A percentile compares a stretch with the other conserved stretches of the same genome.
These are phyloP conservation scores for Mimachlamys varia DNA, from an alignment of 2,888 invertebrate species.

Conservation along the genomic window DNA sequence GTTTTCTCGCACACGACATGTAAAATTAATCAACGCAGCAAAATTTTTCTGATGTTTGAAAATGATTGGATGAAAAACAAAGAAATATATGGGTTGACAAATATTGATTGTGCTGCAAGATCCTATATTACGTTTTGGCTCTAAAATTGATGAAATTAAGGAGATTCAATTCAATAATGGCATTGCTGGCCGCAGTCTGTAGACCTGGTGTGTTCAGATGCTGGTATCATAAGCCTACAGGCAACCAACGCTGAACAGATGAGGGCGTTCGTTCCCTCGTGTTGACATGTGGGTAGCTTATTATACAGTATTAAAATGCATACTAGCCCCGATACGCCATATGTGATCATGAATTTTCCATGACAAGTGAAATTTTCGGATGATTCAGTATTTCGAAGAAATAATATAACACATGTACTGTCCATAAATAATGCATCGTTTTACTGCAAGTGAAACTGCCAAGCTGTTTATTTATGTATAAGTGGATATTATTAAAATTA, in stretches of 20 bases:
- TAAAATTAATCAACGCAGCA: constrained; percentile 27
- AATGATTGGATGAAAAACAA: constrained; percentile 26
- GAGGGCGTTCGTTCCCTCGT: background rate
- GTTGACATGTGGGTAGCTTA: constrained; percentile 29
- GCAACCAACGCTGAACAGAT: background rate
- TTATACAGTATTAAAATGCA: constrained; percentile 4
- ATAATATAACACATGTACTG: background rate
- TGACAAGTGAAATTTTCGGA: background rate
- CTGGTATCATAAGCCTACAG: constrained; percentile 27
- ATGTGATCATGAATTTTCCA: constrained; percentile 31
- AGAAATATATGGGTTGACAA: constrained; percentile 34
- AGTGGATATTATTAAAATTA: too few relatives aligned
- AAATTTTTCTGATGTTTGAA: constrained; percentile 20
- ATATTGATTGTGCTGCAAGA: background rate
- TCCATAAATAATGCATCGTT: background rate
- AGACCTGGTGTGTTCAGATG: background rate
- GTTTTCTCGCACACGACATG: background rate
- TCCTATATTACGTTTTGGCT: constrained; percentile 14
- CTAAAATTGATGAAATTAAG: constrained; percentile 34
- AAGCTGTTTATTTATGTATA: too few relatives aligned
- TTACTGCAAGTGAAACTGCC: background rate
- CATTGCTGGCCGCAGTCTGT: background rate
- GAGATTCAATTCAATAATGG: constrained; percentile 24
- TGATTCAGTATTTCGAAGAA: background rate
- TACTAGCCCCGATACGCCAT: background rate